These are phyloP conservation scores for Anorthoa munda DNA, from an alignment of 2,888 invertebrate species.

Conservation along the genomic window DNA sequence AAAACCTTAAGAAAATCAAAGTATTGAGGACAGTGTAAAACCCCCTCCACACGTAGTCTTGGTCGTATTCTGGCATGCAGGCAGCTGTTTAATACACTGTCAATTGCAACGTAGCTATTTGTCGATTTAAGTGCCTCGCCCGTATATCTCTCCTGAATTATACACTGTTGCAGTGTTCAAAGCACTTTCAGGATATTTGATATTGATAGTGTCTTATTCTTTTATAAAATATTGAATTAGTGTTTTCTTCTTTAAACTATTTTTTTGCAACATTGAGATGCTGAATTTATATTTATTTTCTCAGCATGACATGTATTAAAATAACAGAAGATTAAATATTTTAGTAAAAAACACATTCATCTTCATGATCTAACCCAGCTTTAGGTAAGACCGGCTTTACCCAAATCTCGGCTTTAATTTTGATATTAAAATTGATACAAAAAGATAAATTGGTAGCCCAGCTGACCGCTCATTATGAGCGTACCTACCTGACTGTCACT, in stretches of 20 bases:
- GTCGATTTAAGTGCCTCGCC: constrained; percentile 86
- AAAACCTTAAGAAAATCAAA: background rate
- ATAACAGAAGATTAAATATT: background rate
- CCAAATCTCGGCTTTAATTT: constrained; percentile 16
- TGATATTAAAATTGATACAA: constrained; percentile 8
- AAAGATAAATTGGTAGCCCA: background rate
- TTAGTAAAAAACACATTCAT: constrained; percentile 23
- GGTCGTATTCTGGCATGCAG: constrained; percentile 86
- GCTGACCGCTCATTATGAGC: too few species aligned
- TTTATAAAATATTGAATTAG: background rate
- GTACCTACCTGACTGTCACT: background rate
- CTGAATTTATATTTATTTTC: too few species aligned
- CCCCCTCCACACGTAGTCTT: constrained; percentile 68
- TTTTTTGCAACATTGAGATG: too few species aligned
- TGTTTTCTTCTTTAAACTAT: background rate
- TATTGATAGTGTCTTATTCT: constrained; percentile 18
- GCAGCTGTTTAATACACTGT: constrained; percentile 90
- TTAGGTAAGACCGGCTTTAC: constrained; percentile 4
- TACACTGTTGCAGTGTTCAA: constrained; percentile 71
- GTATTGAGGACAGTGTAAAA: constrained; percentile 60
- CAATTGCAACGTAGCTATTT: constrained; percentile 90
- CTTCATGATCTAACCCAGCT: constrained; percentile 15
- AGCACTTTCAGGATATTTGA: constrained; percentile 55
- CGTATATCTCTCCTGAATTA: constrained; percentile 82
- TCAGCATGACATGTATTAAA: too few species aligned